phyloP scores from a whole-genome alignment of 1,140 invertebrate species.

The Ectropis grisescens region DNA sequence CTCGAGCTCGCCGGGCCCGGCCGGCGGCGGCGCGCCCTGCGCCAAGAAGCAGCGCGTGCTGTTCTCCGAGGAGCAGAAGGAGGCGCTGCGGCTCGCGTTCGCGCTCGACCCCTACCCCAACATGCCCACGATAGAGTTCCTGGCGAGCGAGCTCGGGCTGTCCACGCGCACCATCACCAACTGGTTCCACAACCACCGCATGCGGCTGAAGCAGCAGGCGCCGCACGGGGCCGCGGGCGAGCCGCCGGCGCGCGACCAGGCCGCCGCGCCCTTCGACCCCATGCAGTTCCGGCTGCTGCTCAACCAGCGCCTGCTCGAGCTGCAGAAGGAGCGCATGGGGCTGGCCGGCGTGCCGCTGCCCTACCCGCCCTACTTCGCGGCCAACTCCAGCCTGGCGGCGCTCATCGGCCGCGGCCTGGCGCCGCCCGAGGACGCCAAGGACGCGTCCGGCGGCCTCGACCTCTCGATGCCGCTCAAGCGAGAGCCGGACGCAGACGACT shows the following conservation, averaged over 20 bases:
- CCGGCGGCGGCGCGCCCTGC: constrained; percentile 75
- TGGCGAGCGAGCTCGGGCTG: constrained; percentile 92
- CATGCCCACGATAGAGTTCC: constrained; percentile 94
- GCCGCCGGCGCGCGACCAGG: constrained; percentile 78
- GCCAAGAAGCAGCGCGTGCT: constrained; percentile 94
- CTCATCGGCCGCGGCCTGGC: constrained; percentile 76
- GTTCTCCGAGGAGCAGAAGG: constrained; percentile 98
- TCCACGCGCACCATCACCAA: constrained; percentile 97
- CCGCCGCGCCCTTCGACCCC: constrained; percentile 84
- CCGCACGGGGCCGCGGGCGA: constrained; percentile 80
- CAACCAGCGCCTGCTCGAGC: constrained; percentile 87
- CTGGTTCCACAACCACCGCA: constrained; percentile 99
- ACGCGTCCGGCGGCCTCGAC: constrained; percentile 84
- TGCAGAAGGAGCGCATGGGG: constrained; percentile 86
- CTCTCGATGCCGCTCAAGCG: constrained; percentile 85
- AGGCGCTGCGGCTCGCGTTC: constrained; percentile 93
- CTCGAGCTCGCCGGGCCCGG: constrained; percentile 83
- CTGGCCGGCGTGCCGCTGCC: constrained; percentile 79
- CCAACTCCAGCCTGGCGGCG: constrained; percentile 80
- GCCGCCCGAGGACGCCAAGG: constrained; percentile 74
- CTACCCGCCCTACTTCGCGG: constrained; percentile 82
- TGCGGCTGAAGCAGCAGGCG: constrained; percentile 94
- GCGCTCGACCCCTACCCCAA: constrained; percentile 96
- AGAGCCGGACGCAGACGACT: constrained; percentile 80
- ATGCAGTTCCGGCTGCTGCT: constrained; percentile 90